Evolutionary conservation across 2,797 vertebrate genomes (phyloP).

Genomic region (Brachymystax lenok): DNA sequence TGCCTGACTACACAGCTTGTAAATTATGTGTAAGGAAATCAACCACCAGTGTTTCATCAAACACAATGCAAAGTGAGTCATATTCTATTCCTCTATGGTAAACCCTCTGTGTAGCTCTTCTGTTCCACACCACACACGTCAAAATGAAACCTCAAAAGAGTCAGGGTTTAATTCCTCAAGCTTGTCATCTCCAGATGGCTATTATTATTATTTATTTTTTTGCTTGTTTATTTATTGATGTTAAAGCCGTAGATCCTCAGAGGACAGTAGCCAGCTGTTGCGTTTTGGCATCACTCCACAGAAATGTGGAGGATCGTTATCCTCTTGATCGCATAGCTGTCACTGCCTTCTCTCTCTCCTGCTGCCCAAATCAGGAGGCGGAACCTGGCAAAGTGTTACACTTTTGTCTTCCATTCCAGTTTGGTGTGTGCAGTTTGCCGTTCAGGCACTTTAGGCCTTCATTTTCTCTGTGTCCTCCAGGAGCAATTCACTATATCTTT

Average conservation of each 20-base stretch:
- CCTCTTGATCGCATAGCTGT: constrained; percentile 61
- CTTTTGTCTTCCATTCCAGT: neutral
- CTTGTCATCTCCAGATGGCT: constrained; percentile 74
- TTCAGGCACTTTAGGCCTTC: neutral
- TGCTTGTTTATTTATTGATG: constrained; percentile 70
- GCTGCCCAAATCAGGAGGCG: constrained; percentile 6
- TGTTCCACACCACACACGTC: constrained; percentile 59
- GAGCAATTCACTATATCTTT: neutral
- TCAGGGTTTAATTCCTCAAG: constrained; percentile 65
- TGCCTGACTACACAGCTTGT: constrained; percentile 45
- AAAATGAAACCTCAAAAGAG: constrained; percentile 57
- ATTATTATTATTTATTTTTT: constrained; percentile 27
- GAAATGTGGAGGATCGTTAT: constrained; percentile 63
- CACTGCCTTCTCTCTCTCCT: constrained; percentile 32
- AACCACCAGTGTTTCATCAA: constrained; percentile 26
- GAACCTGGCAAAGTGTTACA: neutral
- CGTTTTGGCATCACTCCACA: constrained; percentile 66
- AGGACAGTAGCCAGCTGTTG: constrained; percentile 77
- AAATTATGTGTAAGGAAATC: constrained; percentile 43
- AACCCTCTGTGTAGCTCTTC: constrained; percentile 58
- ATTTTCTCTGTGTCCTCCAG: neutral
- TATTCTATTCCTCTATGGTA: constrained; percentile 34
- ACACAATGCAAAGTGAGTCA: constrained; percentile 43
- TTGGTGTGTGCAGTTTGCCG: neutral
- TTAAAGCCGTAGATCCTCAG: constrained; percentile 68